Conservation (phyloP, 35 echinoderm and acorn worm species). For the Patiria miniata region DNA sequence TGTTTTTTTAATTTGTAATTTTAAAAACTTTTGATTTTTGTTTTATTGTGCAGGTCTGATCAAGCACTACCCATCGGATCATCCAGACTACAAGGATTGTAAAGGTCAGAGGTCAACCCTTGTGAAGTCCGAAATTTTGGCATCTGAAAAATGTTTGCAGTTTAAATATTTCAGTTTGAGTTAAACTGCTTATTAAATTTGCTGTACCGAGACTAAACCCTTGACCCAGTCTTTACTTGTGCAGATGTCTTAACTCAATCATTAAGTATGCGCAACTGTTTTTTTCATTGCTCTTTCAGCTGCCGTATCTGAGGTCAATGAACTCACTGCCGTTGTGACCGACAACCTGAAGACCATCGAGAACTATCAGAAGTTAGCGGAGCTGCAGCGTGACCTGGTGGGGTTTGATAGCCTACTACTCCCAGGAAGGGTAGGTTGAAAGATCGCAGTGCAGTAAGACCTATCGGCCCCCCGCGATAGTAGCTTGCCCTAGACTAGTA, state of each 20-base stretch:
- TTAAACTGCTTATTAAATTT: no score
- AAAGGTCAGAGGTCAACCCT: conserved; percentile 61
- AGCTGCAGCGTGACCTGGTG: conserved; percentile 88
- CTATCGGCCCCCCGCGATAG: no score
- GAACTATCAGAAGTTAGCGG: conserved; percentile 95
- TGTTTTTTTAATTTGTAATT: no score
- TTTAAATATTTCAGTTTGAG: no score
- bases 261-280: no score
- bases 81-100: conserved; percentile 95
- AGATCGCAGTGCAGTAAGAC: background rate
- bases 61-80: conserved; percentile 87
- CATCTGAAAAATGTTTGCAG: no score
- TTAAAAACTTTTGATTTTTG: background rate
- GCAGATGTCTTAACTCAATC: no score
- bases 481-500: no score
- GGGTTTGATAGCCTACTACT: conserved; percentile 90
- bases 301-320: conserved; percentile 80
- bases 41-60: conserved; percentile 67
- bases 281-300: conserved; percentile 34
- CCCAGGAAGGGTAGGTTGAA: conserved; percentile 79
- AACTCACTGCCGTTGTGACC: conserved; percentile 71
- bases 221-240: no score
- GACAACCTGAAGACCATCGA: conserved; percentile 78
- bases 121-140: no score
- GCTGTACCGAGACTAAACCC: no score